Evolutionary conservation across 2,888 invertebrate species (phyloP).

Genomic region (Netelia inedita): DNA sequence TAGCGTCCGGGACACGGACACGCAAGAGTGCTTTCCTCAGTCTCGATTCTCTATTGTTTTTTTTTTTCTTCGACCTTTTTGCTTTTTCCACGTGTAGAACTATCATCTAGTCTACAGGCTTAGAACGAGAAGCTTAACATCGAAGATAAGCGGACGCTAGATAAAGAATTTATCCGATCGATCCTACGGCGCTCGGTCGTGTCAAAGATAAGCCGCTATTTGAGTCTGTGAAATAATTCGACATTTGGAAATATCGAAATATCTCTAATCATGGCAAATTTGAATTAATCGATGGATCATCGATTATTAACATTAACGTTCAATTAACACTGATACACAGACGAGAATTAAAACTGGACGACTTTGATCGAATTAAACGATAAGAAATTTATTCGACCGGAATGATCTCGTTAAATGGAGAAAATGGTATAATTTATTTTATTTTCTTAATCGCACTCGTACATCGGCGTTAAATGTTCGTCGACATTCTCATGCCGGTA

Average conservation of each 20-base stretch:
- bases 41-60: conserved; percentile 24
- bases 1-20: conserved; percentile 41
- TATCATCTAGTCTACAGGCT: conserved; percentile 12
- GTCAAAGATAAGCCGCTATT: too few species aligned
- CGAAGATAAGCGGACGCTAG: conserved; percentile 14
- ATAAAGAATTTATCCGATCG: conserved; percentile 27
- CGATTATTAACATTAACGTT: background rate
- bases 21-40: conserved; percentile 58
- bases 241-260: too few species aligned
- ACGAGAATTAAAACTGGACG: background rate
- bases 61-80: conserved; percentile 8
- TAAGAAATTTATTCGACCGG: too few species aligned
- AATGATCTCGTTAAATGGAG: background rate
- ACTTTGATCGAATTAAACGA: background rate
- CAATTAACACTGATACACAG: too few species aligned
- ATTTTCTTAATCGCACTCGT: background rate
- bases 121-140: background rate
- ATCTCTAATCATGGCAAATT: background rate
- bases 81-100: conserved; percentile 23
- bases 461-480: conserved; percentile 5
- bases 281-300: background rate
- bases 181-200: too few species aligned
- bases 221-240: too few species aligned
- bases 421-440: background rate
- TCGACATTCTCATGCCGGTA: conserved; percentile 13